Evolutionary conservation across 92 coral and sea anemone species (phyloP).

Genomic region (Bergia puertoricense): DNA sequence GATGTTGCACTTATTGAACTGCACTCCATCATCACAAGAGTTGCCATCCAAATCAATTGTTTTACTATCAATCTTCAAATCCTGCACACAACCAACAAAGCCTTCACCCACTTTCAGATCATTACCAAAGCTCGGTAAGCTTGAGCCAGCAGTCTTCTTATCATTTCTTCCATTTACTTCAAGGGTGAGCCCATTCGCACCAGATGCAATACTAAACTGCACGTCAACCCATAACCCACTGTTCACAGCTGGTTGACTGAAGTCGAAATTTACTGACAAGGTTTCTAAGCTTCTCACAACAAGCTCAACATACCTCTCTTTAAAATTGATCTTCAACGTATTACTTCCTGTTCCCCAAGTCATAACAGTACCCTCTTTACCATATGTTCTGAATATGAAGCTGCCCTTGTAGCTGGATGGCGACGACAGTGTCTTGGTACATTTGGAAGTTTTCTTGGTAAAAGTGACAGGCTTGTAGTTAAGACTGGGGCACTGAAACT

Average conservation of each 20-base stretch:
- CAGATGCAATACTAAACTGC: conserved; percentile 44
- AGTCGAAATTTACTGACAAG: conserved; percentile 44
- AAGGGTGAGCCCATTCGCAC: conserved; percentile 23
- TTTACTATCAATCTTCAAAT: conserved; percentile 48
- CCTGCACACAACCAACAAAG: conserved; percentile 73
- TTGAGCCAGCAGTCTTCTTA: neutral
- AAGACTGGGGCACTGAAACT: conserved; percentile 14
- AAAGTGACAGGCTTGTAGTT: conserved; percentile 17
- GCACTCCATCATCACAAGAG: conserved; percentile 32
- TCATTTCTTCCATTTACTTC: conserved; percentile 36
- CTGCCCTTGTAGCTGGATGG: neutral
- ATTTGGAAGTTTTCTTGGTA: conserved; percentile 5
- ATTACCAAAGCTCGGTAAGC: conserved; percentile 19
- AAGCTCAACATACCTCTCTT: conserved; percentile 5
- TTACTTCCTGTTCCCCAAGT: conserved; percentile 17
- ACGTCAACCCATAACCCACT: conserved; percentile 75
- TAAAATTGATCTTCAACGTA: neutral
- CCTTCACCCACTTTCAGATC: conserved; percentile 55
- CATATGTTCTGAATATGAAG: conserved; percentile 36
- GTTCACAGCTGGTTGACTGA: conserved; percentile 42
- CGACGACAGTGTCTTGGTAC: conserved; percentile 11
- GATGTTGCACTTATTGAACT: conserved; percentile 61
- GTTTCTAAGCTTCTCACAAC: neutral
- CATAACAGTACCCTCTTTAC: neutral
- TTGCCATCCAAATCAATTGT: neutral